These are phyloP conservation scores for Danio aesculapii DNA, from an alignment of 2,797 vertebrate species.

Conservation along the genomic window DNA sequence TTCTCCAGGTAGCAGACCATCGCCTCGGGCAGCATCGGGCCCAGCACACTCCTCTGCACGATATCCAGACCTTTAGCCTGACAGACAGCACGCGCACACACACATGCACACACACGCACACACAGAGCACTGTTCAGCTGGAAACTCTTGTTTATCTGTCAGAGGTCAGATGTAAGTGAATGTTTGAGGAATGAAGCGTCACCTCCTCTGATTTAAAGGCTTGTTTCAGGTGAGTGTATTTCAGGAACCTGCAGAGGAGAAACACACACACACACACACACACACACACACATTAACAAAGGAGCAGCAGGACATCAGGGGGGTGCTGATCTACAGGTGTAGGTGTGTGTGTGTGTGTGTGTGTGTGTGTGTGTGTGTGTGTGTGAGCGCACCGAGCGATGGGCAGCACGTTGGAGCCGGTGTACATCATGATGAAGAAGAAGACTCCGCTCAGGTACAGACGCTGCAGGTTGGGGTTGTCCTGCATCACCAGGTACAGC, in stretches of 20 bases:
- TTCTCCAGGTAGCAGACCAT: slow-evolving; percentile 99
- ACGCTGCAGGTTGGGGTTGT: slow-evolving; percentile 97
- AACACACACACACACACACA: background rate
- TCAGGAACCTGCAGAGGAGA: slow-evolving; percentile 87
- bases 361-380: no score
- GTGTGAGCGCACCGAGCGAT: slow-evolving; percentile 85
- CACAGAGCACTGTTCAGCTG: background rate
- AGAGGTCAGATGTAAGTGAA: background rate
- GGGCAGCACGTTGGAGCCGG: slow-evolving; percentile 97
- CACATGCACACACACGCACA: background rate
- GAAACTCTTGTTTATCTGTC: no score
- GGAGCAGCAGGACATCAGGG: no score
- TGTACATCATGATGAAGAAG: slow-evolving; percentile 99
- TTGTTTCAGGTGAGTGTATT: slow-evolving; percentile 96
- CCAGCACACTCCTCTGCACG: slow-evolving; percentile 95
- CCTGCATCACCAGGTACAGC: slow-evolving; percentile 93
- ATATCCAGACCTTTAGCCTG: slow-evolving; percentile 95
- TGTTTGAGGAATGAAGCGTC: slow-evolving; percentile 34
- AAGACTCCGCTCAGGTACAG: slow-evolving; percentile 97
- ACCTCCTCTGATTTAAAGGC: slow-evolving; percentile 99
- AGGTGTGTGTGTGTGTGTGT: no score
- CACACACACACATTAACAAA: background rate
- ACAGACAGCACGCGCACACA: background rate
- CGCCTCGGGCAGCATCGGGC: slow-evolving; percentile 94
- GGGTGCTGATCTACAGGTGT: no score